Evolutionary conservation across 2,888 invertebrate genomes (phyloP), one percentile per base, ranked within the genome.

Genomic region (Eupithecia subfuscata): DNA sequence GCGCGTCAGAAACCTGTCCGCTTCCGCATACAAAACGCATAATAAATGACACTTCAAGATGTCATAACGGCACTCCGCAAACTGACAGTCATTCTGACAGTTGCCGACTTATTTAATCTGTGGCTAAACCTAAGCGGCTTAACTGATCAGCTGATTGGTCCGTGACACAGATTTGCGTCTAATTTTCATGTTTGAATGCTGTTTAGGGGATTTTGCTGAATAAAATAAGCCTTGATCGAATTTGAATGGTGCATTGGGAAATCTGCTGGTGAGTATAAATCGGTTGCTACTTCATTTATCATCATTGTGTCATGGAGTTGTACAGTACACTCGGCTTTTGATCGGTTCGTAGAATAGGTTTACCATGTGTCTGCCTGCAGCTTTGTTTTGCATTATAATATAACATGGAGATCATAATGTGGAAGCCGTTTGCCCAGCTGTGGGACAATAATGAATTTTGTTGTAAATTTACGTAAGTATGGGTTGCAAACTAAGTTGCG

Each of bases 141-240:
- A 81, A 34, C 22, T 48, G 78, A 81, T 81, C 78, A 79, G 79
- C 81, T 80, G 80, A 81, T 80, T 80, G 79, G 75, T 69, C 34
- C 70, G 73, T 71, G 77, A 75, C 75, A 76, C 76, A 73, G 77
- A 75, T 75, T 79, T 75, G 69, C 69, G 70, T 77, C 75, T 79
- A 77, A 78, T 79, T 79, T 77, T 71, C 75, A 70, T 75, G 75
- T 75, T 68, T 71, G 72, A 77, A 70, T 72, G 69, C 56, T 74
- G 71, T 74, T 76, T 71, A 60, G 65, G 67, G 65, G 68, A 74
- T 60, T 40, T 69, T 43, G 37, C 22, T 73, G 43, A 73, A 71
- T 71, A 69, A 69, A 43, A 22, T n/a, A 18, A 37, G 45, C 22
- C 52, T n/a, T 16, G 70, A 60, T 73, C 63, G 63, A 40, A 75